Conservation (phyloP, 2,888 invertebrate genomes). For the Argyresthia albistria region DNA sequence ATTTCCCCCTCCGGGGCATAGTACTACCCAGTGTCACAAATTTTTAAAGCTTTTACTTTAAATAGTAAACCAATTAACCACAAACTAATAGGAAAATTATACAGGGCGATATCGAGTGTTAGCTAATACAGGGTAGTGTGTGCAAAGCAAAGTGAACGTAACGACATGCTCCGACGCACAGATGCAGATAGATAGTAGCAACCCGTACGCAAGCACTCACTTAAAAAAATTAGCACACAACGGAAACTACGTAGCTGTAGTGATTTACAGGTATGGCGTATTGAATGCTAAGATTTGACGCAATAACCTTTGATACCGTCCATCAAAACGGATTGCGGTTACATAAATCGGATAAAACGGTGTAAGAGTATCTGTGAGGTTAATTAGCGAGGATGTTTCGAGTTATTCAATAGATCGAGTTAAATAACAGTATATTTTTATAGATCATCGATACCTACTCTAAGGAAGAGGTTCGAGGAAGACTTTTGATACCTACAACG, state of each 20-base stretch:
- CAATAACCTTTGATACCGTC: slow-evolving; percentile 3
- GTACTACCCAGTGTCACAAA: no score
- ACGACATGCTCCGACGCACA: slow-evolving; percentile 44
- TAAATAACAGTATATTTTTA: no score
- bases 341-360: background rate
- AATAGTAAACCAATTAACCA: background rate
- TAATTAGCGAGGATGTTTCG: no score
- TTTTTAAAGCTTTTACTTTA: no score
- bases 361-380: no score
- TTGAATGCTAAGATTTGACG: slow-evolving; percentile 1
- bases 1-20: no score
- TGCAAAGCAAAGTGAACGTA: slow-evolving; percentile 57
- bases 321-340: background rate
- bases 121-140: slow-evolving; percentile 45
- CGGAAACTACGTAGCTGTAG: slow-evolving; percentile 35
- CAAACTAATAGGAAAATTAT: background rate
- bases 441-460: no score
- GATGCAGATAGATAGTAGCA: slow-evolving; percentile 60
- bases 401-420: no score
- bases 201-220: slow-evolving; percentile 40
- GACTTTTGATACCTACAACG: no score
- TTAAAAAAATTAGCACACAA: slow-evolving; percentile 65
- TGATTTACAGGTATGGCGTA: slow-evolving; percentile 1
- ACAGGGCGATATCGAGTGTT: slow-evolving; percentile 17
- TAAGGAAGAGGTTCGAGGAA: no score